These are phyloP conservation scores for Elymnias hypermnestra DNA, from an alignment of 1,140 invertebrate genomes.

Conservation along the genomic window DNA sequence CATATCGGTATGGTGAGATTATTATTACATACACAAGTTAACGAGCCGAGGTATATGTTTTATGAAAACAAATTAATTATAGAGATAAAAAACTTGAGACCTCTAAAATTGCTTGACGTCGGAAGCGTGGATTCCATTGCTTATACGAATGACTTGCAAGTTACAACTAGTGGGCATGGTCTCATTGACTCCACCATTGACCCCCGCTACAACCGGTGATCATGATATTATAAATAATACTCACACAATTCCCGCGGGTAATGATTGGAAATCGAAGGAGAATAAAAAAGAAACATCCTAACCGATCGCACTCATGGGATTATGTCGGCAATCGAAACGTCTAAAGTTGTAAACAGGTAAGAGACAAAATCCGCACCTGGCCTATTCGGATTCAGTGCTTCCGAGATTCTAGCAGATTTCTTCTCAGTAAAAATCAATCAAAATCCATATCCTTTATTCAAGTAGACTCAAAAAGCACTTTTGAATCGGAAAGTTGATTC, in stretches of 20 bases:
- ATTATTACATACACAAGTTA: neutral
- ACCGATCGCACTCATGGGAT: constrained; percentile 37
- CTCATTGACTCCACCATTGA: constrained; percentile 70
- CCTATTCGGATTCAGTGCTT: too few species aligned
- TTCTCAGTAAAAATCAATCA: too few species aligned
- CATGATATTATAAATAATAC: constrained; percentile 65
- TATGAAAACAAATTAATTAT: constrained; percentile 11
- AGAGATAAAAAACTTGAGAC: constrained; percentile 8
- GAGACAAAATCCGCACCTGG: constrained; percentile 8
- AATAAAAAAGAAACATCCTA: constrained; percentile 36
- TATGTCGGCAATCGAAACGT: neutral
- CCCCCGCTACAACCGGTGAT: constrained; percentile 46
- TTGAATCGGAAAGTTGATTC: too few species aligned
- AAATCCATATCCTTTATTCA: too few species aligned
- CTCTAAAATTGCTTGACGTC: constrained; percentile 40
- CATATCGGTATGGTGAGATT: neutral
- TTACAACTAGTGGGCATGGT: constrained; percentile 54
- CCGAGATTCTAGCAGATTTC: too few species aligned
- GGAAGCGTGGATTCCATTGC: constrained; percentile 63
- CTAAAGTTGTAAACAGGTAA: constrained; percentile 18
- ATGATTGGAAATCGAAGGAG: constrained; percentile 30
- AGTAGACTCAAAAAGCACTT: too few species aligned
- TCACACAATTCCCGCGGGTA: constrained; percentile 51
- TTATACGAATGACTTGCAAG: constrained; percentile 63
- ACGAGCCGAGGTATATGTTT: neutral